phyloP scores from a whole-genome alignment of 2,113 vertebrate species.

The rabbit (Oryctolagus cuniculus) region mOryCun1.1 NC_091435.1:13612001-13612500 shows the following conservation, averaged over 20 bases:
- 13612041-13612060: neutral
- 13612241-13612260: neutral
- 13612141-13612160: neutral
- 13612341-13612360: neutral
- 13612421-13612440: neutral
- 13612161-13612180: neutral
- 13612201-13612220: neutral
- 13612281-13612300: neutral
- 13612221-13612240: neutral
- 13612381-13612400: neutral
- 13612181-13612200: neutral
- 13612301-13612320: neutral
- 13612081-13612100: neutral
- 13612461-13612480: neutral
- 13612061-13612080: neutral
- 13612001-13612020: constrained; percentile 57
- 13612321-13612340: neutral
- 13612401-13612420: neutral
- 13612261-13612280: neutral
- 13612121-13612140: neutral
- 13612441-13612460: neutral
- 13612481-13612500: neutral
- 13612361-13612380: neutral
- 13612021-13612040: constrained; percentile 46
- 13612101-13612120: neutral